These are phyloP conservation scores for Stegodyphus mimosarum DNA, from an alignment of 1,140 invertebrate species.

Conservation along the genomic window DNA sequence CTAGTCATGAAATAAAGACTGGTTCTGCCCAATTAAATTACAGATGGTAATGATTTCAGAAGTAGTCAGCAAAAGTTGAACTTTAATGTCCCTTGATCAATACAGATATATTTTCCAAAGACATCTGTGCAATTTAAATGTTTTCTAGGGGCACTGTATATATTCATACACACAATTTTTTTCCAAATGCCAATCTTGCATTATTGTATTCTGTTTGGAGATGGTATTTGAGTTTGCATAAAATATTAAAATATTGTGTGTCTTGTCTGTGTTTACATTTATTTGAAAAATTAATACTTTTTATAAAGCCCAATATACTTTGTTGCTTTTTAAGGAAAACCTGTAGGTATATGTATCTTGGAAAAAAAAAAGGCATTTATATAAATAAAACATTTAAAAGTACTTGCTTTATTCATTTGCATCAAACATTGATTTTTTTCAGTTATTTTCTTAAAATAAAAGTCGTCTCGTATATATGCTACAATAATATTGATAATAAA, in stretches of 20 bases:
- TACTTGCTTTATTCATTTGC: not conserved
- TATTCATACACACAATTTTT: constrained; percentile 10
- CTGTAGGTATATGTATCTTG: constrained; percentile 55
- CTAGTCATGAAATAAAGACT: not conserved
- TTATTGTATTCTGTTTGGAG: not conserved
- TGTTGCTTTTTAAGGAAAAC: constrained; percentile 27
- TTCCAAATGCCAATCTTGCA: constrained; percentile 18
- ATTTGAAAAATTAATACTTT: constrained; percentile 15
- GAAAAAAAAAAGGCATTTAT: constrained; percentile 49
- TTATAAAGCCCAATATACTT: constrained; percentile 32
- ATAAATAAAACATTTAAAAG: constrained; percentile 45
- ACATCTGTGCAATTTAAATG: constrained; percentile 54
- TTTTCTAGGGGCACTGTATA: constrained; percentile 46
- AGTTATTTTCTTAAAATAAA: not conserved
- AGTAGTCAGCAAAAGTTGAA: not conserved
- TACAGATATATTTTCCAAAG: constrained; percentile 57
- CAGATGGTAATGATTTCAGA: not conserved
- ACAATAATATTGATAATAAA: too few relatives aligned
- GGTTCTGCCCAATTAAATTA: not conserved
- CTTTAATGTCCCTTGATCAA: not conserved
- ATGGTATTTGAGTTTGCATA: constrained; percentile 10
- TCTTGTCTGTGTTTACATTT: constrained; percentile 44
- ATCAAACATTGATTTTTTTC: not conserved
- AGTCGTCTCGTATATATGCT: too few relatives aligned
- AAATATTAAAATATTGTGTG: not conserved